A percentile compares a stretch with the other conserved stretches of the same genome.
phyloP scores from a whole-genome alignment of 2,113 vertebrate genomes.

The Cepphus grylle region DNA sequence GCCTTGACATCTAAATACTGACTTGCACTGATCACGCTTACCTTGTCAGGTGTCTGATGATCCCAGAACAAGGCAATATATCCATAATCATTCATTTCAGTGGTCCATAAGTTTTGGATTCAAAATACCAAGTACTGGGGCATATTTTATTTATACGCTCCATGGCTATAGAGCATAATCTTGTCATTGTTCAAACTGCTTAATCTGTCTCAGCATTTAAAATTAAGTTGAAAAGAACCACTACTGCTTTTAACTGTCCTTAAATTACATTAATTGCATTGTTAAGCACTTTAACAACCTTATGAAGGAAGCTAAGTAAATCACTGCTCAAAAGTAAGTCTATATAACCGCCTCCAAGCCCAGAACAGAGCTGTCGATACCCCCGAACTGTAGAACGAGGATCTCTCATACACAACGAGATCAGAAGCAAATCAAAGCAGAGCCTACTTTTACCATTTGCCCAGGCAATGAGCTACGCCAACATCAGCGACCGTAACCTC shows the following conservation, averaged over 20 bases:
- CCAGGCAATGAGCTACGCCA: not conserved
- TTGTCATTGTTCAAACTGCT: slow-evolving; percentile 22
- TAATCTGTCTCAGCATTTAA: slow-evolving; percentile 46
- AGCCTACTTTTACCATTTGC: not conserved
- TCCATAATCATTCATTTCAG: not conserved
- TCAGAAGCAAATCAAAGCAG: not conserved
- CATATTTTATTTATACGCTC: not conserved
- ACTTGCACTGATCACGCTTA: not conserved
- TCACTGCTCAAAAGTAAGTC: not conserved
- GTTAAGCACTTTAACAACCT: slow-evolving; percentile 55
- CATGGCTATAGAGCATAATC: not conserved
- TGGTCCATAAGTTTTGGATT: not conserved
- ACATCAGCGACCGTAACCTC: not conserved
- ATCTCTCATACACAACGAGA: not conserved
- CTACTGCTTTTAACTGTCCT: slow-evolving; percentile 49
- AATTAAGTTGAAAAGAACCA: slow-evolving; percentile 56
- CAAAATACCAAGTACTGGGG: not conserved
- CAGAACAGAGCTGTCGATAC: not conserved
- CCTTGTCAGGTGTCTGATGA: not conserved
- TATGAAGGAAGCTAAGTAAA: slow-evolving; percentile 41
- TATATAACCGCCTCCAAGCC: not conserved
- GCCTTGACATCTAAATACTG: not conserved
- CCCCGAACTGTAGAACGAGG: not conserved
- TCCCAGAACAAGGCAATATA: not conserved
- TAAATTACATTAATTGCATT: slow-evolving; percentile 52